A percentile compares a stretch with the other conserved stretches of the same genome.
Conservation (phyloP, 2,888 invertebrate species). For the Actias luna region DNA sequence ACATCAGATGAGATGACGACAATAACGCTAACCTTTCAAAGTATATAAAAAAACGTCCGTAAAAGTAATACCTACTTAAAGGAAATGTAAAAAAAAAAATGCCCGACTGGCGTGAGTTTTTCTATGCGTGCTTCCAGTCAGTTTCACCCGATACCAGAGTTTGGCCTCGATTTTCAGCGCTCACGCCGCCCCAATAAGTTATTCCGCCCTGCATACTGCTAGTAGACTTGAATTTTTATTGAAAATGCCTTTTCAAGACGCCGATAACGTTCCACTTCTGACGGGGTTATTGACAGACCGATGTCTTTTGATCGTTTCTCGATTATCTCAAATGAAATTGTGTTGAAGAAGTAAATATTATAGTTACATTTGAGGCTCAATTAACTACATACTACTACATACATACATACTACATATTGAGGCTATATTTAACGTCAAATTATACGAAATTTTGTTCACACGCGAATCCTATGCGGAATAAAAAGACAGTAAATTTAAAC, state of each 20-base stretch:
- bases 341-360: no score
- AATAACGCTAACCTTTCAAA: no score
- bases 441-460: no score
- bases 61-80: conserved; percentile 18
- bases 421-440: no score
- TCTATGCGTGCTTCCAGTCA: conserved; percentile 71
- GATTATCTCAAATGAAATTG: neutral
- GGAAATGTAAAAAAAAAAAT: conserved; percentile 37
- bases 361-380: no score
- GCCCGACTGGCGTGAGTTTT: conserved; percentile 70
- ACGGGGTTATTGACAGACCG: neutral
- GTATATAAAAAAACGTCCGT: neutral
- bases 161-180: conserved; percentile 75
- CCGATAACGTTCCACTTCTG: neutral
- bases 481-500: no score
- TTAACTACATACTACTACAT: no score
- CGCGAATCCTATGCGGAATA: no score
- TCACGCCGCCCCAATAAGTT: conserved; percentile 69
- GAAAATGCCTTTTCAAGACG: conserved; percentile 23
- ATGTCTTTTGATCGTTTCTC: neutral
- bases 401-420: no score
- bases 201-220: conserved; percentile 69
- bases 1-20: no score
- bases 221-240: conserved; percentile 52
- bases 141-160: conserved; percentile 68